Evolutionary conservation across 2,797 vertebrate species (phyloP), one percentile per base, ranked within the genome.

Genomic region (Melanotaenia parkinsoni): DNA sequence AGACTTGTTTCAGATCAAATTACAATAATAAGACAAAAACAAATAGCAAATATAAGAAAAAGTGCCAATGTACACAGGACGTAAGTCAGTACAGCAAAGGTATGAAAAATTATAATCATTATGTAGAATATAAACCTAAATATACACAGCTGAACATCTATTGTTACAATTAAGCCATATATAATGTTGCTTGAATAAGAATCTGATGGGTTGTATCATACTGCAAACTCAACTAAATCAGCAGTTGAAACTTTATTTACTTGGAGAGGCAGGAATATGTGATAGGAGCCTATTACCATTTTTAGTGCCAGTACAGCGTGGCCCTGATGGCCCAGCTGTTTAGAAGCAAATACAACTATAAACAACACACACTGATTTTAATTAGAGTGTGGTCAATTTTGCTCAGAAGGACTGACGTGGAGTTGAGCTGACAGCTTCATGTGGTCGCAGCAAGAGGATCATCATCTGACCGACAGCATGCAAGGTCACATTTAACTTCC

Each of bases 381-480:
- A 33, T 59, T 40, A 13, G 47, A 68, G 33, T 14, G 50, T 54
- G 53, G 43, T 45, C 24, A 28, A 12, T 20, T 35, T 70, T 40
- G 16, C 14, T 45, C 47, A 26, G 60, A 6, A 38, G 24, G 33
- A 30, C 43, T 69, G 33, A 47, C 3, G 57, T n/a, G 30, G 4
- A 1, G 43, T 0, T 10, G 24, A 61, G 28, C 53, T 20, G 24
- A 61, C 76, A 68, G 50, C 16, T 67, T 4, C 32, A 1, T 71
- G 74, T 78, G 84, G 80, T 47, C 40, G 6, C 64, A 77, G 70
- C 72, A 76, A 60, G 2, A 73, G 24, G 47, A 65, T 72, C 61
- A 24, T 82, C 86, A 77, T 60, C 53, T 88, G 84, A 88, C 45
- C 33, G 1, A 32, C 47, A 5, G 33, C 77, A 63, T 47, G 53